A percentile compares a stretch with the other conserved stretches of the same genome.
Conservation (phyloP, 2,888 invertebrate species). For the Dorcus parallelipipedus region DNA sequence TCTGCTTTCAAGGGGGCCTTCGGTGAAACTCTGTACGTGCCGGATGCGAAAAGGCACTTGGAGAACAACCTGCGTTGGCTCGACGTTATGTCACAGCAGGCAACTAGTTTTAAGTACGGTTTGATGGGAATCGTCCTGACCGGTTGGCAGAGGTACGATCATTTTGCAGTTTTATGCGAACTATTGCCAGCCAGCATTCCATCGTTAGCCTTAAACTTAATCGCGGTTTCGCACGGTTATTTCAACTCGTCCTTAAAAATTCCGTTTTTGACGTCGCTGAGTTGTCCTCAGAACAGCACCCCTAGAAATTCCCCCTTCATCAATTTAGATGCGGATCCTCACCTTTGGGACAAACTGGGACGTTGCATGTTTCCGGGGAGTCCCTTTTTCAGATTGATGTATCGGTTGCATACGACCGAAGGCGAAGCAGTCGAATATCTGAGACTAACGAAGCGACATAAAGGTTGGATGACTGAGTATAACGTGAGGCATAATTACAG, state of each 20-base stretch:
- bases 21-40: constrained; percentile 66
- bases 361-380: constrained; percentile 65
- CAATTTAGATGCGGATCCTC: constrained; percentile 58
- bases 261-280: constrained; percentile 51
- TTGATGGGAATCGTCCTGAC: constrained; percentile 57
- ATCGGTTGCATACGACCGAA: constrained; percentile 47
- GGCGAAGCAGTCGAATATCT: constrained; percentile 47
- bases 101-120: constrained; percentile 52
- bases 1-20: constrained; percentile 76
- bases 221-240: constrained; percentile 59
- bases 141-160: constrained; percentile 66
- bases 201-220: constrained; percentile 59
- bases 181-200: constrained; percentile 64
- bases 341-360: constrained; percentile 60
- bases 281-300: constrained; percentile 51
- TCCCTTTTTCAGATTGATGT: constrained; percentile 52
- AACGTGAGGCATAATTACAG: constrained; percentile 67
- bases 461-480: constrained; percentile 69
- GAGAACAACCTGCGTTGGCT: constrained; percentile 71
- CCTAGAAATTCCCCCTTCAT: constrained; percentile 50
- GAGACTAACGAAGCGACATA: constrained; percentile 39
- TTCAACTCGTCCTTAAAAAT: constrained; percentile 55
- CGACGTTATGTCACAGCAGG: constrained; percentile 61
- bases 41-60: constrained; percentile 63
- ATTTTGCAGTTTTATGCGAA: constrained; percentile 68